phyloP scores from a whole-genome alignment of 2,797 vertebrate species.

The Simalia tracyae region DNA sequence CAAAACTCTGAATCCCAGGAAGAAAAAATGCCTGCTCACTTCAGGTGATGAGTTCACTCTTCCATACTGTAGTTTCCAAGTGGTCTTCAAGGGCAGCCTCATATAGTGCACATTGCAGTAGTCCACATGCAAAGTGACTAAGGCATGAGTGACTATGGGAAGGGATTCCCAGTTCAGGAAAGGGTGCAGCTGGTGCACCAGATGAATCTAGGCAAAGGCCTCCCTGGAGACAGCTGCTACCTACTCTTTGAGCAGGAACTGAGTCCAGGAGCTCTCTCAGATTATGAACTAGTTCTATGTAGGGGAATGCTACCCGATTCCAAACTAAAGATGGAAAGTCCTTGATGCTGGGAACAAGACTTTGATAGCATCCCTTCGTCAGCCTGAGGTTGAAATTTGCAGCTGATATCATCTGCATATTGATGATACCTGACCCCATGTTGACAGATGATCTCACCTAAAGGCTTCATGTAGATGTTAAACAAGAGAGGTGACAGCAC shows the following conservation, averaged over 20 bases:
- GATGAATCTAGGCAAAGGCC: neutral
- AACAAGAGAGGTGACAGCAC: neutral
- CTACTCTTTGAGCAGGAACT: neutral
- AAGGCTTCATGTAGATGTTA: neutral
- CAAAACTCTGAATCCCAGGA: too few species aligned
- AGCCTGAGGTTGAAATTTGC: neutral
- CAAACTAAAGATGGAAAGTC: neutral
- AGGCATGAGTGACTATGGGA: neutral
- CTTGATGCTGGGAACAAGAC: neutral
- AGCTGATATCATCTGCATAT: neutral
- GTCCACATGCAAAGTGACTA: neutral
- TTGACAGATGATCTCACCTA: neutral
- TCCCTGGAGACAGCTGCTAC: neutral
- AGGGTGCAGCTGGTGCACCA: neutral
- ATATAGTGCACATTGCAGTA: neutral
- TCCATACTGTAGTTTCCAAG: neutral
- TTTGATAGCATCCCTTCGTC: neutral
- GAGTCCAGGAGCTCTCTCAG: neutral
- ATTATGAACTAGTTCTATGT: neutral
- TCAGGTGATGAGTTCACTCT: too few species aligned
- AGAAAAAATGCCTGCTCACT: too few species aligned
- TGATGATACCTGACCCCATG: neutral
- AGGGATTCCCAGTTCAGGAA: neutral
- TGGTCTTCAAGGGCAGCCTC: neutral
- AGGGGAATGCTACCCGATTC: neutral